These are phyloP conservation scores for Plagodis dolabraria DNA, from an alignment of 2,888 invertebrate genomes.

Conservation along the genomic window DNA sequence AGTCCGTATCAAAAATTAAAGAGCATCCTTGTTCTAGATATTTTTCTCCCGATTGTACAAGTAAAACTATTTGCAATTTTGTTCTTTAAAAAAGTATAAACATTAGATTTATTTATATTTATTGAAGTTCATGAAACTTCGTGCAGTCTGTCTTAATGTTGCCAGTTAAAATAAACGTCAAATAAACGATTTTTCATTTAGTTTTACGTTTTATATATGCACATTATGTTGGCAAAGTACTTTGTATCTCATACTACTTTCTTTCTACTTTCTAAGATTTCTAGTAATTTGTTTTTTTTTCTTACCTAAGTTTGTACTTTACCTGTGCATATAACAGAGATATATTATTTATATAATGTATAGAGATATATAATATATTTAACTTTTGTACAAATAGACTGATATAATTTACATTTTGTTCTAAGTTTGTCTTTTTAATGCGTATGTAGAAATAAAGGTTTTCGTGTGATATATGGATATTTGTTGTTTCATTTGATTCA, in stretches of 20 bases:
- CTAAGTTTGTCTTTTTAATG: constrained; percentile 47
- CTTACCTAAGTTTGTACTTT: constrained; percentile 34
- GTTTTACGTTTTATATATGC: background rate
- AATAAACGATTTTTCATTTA: background rate
- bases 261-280: constrained; percentile 23
- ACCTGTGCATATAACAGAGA: constrained; percentile 32
- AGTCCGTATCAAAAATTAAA: too few relatives aligned
- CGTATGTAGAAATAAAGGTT: constrained; percentile 58
- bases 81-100: too few relatives aligned
- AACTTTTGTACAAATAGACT: constrained; percentile 56
- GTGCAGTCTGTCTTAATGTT: too few relatives aligned
- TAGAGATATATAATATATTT: constrained; percentile 50
- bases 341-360: constrained; percentile 44
- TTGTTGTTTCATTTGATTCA: constrained; percentile 7
- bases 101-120: too few relatives aligned
- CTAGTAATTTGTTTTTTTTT: constrained; percentile 23
- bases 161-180: too few relatives aligned
- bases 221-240: background rate
- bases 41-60: too few relatives aligned
- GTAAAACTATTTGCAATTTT: too few relatives aligned
- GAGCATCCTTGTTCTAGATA: too few relatives aligned
- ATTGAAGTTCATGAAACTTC: too few relatives aligned
- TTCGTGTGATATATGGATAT: constrained; percentile 47
- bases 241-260: background rate
- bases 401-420: constrained; percentile 53